Evolutionary conservation across 37 sponge, comb jelly and placozoan species (phyloP), one percentile per base, ranked within the genome.

Genomic region (Eunapius fragilis): DNA sequence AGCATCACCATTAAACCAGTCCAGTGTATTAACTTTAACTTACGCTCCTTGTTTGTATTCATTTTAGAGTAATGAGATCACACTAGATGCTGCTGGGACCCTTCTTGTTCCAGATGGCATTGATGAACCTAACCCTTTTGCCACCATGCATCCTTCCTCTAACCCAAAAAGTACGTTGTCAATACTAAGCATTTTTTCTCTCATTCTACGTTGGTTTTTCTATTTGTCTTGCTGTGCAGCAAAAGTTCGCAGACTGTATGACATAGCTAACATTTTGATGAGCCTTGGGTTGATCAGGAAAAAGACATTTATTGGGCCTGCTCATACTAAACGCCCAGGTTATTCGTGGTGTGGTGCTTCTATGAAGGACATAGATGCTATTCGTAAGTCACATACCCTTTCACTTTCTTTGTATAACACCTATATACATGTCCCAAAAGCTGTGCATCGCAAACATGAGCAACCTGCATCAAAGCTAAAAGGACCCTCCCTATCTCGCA

Each of bases 241-340:
- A n/a, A 96, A 96, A 79, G 97, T 96, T 26, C 85, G 97, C n/a
- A 69, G 97, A 45, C 86, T 96, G 72, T 96, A 96, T 76, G 97
- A 96, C 86, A 94, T 96, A 68, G 95, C 97, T 74, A 96, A 96
- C 76, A 89, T 96, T 24, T 86, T 96, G 28, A 83, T 92, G 36
- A 96, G 94, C 36, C 83, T 96, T 78, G 89, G 82, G 2, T 80
- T 96, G 17, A 96, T 96, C 41, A 82, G 69, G 9, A 92, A 96
- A 85, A 94, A 94, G 81, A 81, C 82, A 2, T 94, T 90, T 81
- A 48, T 92, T 23, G 91, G 88, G 36, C 89, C 85, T 36, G 82
- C 81, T 83, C 88, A 96, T 75, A 71, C 85, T 13, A 94, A 87
- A 86, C 93, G 91, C 80, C 94, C 96, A 31, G 96, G 94, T 34